These are phyloP conservation scores for Archaeoteleia sp. DNA, from an alignment of 2,888 invertebrate genomes.

Conservation along the genomic window DNA sequence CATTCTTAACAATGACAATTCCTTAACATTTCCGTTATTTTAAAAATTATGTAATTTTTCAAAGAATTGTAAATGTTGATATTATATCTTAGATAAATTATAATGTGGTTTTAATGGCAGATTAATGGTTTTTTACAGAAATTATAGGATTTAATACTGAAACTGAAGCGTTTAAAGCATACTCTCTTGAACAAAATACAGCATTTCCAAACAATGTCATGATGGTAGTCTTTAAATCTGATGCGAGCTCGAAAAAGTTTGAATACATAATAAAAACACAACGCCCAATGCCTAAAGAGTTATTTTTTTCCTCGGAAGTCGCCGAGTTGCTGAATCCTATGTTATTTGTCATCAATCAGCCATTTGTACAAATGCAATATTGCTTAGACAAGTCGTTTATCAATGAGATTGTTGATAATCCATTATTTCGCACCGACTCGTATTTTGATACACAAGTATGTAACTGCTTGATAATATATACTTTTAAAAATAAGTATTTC, in stretches of 20 bases:
- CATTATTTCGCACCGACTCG: too few relatives aligned
- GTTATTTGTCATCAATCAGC: constrained; percentile 40
- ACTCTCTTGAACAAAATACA: constrained; percentile 56
- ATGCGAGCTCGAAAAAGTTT: constrained; percentile 55
- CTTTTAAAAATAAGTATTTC: constrained; percentile 7
- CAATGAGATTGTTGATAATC: constrained; percentile 40
- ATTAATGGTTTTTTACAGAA: constrained; percentile 54
- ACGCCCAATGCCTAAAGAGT: constrained; percentile 30
- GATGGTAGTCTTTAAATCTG: constrained; percentile 63
- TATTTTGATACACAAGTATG: constrained; percentile 41
- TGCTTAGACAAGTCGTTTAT: constrained; percentile 67
- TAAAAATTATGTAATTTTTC: too few relatives aligned
- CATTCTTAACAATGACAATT: too few relatives aligned
- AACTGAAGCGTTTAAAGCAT: constrained; percentile 60
- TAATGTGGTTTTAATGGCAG: too few relatives aligned
- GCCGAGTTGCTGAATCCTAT: background rate
- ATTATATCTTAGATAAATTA: too few relatives aligned
- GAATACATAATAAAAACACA: constrained; percentile 64
- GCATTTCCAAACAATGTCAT: constrained; percentile 47
- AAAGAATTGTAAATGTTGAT: too few relatives aligned
- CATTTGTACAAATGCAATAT: constrained; percentile 64
- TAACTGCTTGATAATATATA: too few relatives aligned
- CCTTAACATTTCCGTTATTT: too few relatives aligned
- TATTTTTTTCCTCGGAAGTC: constrained; percentile 17
- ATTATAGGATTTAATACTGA: constrained; percentile 62